Conservation (phyloP, 2,113 vertebrate species). For the Neopipo cinnamomea region DNA sequence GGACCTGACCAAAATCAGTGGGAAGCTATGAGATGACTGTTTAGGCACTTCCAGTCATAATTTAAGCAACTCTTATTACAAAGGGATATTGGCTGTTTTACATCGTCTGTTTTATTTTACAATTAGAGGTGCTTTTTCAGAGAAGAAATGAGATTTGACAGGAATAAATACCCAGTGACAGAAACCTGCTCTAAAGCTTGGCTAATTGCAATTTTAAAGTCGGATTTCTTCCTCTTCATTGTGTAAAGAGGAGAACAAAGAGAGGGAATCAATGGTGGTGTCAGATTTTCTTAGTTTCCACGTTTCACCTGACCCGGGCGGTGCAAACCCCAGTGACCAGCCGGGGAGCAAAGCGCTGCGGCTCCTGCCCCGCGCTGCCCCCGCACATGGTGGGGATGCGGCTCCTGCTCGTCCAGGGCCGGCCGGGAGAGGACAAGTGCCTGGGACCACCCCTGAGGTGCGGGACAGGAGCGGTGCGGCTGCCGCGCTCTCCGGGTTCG, state of each 20-base stretch:
- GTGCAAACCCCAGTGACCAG: background rate
- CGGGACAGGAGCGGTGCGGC: background rate
- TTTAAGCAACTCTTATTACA: background rate
- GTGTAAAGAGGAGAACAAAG: constrained; percentile 54
- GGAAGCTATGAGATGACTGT: background rate
- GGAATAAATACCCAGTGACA: background rate
- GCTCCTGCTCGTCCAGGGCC: background rate
- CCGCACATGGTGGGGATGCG: background rate
- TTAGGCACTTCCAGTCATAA: background rate
- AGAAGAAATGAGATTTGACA: background rate
- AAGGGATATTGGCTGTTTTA: background rate
- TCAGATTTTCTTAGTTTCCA: constrained; percentile 56
- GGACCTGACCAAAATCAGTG: constrained; percentile 30
- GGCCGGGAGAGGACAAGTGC: background rate
- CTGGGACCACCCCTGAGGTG: background rate
- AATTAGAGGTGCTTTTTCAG: constrained; percentile 16
- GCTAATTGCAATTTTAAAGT: constrained; percentile 70
- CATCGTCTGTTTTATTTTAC: background rate
- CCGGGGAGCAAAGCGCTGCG: background rate
- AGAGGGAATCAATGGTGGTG: constrained; percentile 66
- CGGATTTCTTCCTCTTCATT: constrained; percentile 49
- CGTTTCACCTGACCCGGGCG: constrained; percentile 45
- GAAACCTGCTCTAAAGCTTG: constrained; percentile 24
- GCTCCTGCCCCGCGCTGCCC: background rate
- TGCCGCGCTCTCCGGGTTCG: background rate